These are phyloP conservation scores for Priocnemis perturbator DNA, from an alignment of 2,888 invertebrate species.

Conservation along the genomic window DNA sequence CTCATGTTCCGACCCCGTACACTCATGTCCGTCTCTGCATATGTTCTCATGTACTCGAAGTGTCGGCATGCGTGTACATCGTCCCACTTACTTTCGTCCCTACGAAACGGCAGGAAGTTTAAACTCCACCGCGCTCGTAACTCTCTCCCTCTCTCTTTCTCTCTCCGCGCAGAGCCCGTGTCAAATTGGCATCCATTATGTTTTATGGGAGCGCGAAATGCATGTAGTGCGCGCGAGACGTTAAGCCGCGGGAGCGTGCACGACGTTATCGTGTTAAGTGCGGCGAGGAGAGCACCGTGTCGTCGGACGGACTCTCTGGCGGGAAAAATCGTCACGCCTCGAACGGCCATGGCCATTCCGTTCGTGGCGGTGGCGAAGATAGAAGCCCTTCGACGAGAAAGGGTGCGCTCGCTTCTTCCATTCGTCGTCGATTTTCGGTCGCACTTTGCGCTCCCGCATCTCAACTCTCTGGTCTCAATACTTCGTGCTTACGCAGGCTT, in stretches of 20 bases:
- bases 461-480: no score
- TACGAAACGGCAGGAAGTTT: conserved; percentile 33
- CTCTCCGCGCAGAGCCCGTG: conserved; percentile 26
- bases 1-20: no score
- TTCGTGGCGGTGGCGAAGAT: no score
- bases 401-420: no score
- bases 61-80: conserved; percentile 37
- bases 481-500: no score
- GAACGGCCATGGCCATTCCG: no score
- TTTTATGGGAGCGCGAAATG: conserved; percentile 42
- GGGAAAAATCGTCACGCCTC: no score
- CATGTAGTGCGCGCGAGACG: conserved; percentile 8
- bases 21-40: no score
- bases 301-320: neutral
- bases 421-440: no score
- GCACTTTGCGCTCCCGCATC: no score
- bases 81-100: conserved; percentile 1
- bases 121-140: conserved; percentile 22
- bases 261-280: conserved; percentile 26
- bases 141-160: neutral
- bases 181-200: conserved; percentile 48
- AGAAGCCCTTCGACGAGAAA: no score
- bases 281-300: neutral
- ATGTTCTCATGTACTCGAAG: no score
- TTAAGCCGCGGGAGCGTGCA: conserved; percentile 7